phyloP scores from a whole-genome alignment of 1,140 invertebrate species.

The Scaptomyza pallida region DNA sequence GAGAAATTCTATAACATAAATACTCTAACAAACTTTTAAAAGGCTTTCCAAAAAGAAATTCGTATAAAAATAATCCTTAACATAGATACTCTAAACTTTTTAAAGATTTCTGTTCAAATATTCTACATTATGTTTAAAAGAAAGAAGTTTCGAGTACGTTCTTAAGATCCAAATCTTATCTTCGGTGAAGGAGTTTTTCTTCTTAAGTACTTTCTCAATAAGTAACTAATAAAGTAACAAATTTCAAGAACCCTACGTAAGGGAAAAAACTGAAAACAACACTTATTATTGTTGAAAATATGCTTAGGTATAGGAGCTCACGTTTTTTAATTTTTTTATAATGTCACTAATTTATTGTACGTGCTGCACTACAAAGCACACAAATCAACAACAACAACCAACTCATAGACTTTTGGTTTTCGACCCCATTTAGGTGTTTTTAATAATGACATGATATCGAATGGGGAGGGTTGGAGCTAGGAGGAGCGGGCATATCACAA shows the following conservation, averaged over 20 bases:
- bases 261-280: background rate
- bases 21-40: background rate
- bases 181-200: too few species aligned
- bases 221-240: background rate
- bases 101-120: too few species aligned
- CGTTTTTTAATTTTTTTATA: conserved; percentile 82
- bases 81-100: too few species aligned
- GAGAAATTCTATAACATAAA: background rate
- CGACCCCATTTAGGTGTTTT: conserved; percentile 78
- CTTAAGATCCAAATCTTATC: too few species aligned
- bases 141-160: too few species aligned
- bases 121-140: too few species aligned
- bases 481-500: conserved; percentile 30
- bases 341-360: conserved; percentile 82
- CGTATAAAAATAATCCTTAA: too few species aligned
- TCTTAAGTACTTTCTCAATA: background rate
- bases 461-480: background rate
- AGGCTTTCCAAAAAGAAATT: too few species aligned
- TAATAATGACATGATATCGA: conserved; percentile 68
- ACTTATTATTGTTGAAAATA: conserved; percentile 67
- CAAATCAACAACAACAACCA: conserved; percentile 29
- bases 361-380: conserved; percentile 78
- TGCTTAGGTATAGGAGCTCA: conserved; percentile 65
- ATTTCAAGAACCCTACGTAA: background rate
- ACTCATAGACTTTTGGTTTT: conserved; percentile 15